Evolutionary conservation across 2,797 vertebrate genomes (phyloP).

Genomic region (Diplodus puntazzo): DNA sequence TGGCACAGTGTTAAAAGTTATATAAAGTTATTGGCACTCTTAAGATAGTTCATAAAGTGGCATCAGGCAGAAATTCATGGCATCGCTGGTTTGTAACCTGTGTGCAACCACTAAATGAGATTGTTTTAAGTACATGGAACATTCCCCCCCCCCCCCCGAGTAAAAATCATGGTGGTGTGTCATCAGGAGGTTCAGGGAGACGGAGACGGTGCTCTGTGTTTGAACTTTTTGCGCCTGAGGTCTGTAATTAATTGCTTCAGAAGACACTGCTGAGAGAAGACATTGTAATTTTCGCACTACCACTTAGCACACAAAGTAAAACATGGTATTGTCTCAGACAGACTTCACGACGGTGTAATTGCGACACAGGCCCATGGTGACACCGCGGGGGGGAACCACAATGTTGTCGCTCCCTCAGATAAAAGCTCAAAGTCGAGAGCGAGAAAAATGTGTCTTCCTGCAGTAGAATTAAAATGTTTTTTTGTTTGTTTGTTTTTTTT

Average conservation of each 20-base stretch:
- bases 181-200: neutral
- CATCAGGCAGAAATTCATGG: neutral
- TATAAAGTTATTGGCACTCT: neutral
- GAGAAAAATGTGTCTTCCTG: neutral
- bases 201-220: neutral
- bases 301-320: slow-evolving; percentile 30
- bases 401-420: slow-evolving; percentile 2
- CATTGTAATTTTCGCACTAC: slow-evolving; percentile 7
- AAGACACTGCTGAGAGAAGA: slow-evolving; percentile 17
- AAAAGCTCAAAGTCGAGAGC: neutral
- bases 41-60: neutral
- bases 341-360: slow-evolving; percentile 7
- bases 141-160: neutral
- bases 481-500: too few relatives aligned
- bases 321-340: slow-evolving; percentile 29
- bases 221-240: slow-evolving; percentile 11
- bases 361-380: too few relatives aligned
- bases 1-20: neutral
- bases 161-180: neutral
- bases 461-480: neutral
- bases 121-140: neutral
- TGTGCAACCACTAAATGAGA: neutral
- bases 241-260: slow-evolving; percentile 40
- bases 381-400: neutral
- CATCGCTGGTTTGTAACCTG: too few relatives aligned